Percentiles rank a stretch among this genome's conserved stretches.
Evolutionary conservation across 2,797 vertebrate genomes (phyloP).

Genomic region (Varecia variegata): DNA sequence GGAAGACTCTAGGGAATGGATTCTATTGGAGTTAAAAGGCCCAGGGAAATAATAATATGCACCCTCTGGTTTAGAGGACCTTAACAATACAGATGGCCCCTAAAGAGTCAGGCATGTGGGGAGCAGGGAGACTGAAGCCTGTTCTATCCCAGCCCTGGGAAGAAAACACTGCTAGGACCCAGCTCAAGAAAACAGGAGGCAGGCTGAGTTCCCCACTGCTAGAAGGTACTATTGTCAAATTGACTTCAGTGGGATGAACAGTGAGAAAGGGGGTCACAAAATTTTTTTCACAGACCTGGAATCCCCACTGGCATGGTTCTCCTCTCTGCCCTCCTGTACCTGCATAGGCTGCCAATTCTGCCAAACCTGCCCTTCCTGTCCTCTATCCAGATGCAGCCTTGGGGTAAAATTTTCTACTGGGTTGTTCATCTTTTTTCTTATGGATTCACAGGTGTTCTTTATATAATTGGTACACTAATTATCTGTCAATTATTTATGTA

Average conservation of each 20-base stretch:
- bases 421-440: not conserved
- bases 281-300: not conserved
- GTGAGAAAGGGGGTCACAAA: not conserved
- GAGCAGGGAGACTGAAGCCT: not conserved
- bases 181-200: not conserved
- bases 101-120: not conserved
- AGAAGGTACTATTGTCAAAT: not conserved
- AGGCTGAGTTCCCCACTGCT: not conserved
- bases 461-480: not conserved
- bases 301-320: accelerated
- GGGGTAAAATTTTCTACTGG: not conserved
- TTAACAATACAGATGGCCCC: not conserved
- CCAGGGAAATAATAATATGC: not conserved
- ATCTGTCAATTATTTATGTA: not conserved
- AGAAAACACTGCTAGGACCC: not conserved
- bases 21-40: not conserved
- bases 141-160: not conserved
- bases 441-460: not conserved
- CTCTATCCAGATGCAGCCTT: not conserved
- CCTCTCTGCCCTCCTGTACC: not conserved
- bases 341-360: no score
- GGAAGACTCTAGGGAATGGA: not conserved
- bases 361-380: not conserved
- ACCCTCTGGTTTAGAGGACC: not conserved
- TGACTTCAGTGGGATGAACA: accelerated